Evolutionary conservation across 2,888 invertebrate genomes (phyloP).

Genomic region (Folsomia candida): DNA sequence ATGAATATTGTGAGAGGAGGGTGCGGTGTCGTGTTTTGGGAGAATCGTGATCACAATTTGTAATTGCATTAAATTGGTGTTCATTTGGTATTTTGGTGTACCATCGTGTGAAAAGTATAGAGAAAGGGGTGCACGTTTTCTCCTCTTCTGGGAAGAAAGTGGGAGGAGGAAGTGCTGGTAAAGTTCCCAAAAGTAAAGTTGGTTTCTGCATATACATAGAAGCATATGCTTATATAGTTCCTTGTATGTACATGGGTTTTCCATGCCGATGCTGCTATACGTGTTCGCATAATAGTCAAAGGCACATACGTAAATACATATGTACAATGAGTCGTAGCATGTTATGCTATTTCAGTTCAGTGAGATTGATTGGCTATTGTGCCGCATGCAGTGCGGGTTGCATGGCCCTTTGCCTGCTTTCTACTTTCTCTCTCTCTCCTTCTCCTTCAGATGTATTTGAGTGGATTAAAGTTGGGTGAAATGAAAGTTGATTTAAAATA

Average conservation of each 20-base stretch:
- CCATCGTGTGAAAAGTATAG: not conserved
- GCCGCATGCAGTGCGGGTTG: too few species aligned
- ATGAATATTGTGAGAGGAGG: too few species aligned
- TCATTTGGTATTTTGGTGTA: not conserved
- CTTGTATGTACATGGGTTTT: not conserved
- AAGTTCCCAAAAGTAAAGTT: not conserved
- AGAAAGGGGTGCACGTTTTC: not conserved
- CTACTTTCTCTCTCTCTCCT: not conserved
- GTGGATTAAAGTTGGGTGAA: not conserved
- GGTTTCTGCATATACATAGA: too few species aligned
- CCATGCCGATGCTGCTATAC: too few species aligned
- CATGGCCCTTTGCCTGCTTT: too few species aligned
- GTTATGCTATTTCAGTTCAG: not conserved
- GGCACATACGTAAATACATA: too few species aligned
- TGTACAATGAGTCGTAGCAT: too few species aligned
- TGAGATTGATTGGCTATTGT: not conserved
- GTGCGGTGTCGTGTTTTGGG: not conserved
- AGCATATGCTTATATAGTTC: too few species aligned
- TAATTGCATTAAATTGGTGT: not conserved
- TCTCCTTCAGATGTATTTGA: not conserved
- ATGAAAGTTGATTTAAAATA: conserved; percentile 6
- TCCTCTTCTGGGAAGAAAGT: not conserved
- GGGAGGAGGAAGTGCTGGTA: not conserved
- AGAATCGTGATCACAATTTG: not conserved
- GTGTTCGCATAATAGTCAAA: too few species aligned